A percentile compares a stretch with the other conserved stretches of the same genome.
These are phyloP conservation scores for Centruroides sculpturatus DNA, from an alignment of 1,140 invertebrate genomes.

Conservation along the genomic window DNA sequence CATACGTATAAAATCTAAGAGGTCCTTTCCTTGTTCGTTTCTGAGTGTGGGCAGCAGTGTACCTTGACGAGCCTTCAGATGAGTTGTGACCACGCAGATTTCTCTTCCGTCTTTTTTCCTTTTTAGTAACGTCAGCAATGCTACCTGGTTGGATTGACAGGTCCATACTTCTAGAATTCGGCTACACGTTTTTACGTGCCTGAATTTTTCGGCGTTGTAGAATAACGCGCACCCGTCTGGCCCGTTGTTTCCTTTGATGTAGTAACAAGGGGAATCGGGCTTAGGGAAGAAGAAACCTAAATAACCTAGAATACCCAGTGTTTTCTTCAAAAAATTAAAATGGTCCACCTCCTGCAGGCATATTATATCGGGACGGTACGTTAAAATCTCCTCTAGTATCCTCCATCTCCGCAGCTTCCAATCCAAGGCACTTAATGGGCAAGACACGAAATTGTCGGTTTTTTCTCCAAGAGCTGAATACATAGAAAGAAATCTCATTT, in stretches of 20 bases:
- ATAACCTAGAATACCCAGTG: constrained; percentile 48
- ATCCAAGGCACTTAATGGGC: constrained; percentile 50
- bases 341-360: constrained; percentile 58
- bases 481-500: too few species aligned
- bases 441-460: constrained; percentile 56
- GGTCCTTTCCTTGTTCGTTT: constrained; percentile 57
- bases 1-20: constrained; percentile 42
- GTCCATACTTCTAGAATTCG: constrained; percentile 51
- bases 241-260: constrained; percentile 53
- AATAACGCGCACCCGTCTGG: constrained; percentile 70
- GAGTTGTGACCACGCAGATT: constrained; percentile 55
- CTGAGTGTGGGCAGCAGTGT: constrained; percentile 49
- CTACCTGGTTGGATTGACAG: constrained; percentile 52
- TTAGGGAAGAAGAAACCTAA: constrained; percentile 56
- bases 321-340: constrained; percentile 48
- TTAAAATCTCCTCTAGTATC: constrained; percentile 55
- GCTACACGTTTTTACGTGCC: constrained; percentile 41
- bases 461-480: constrained; percentile 47
- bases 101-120: constrained; percentile 38
- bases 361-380: constrained; percentile 51
- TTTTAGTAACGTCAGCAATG: constrained; percentile 16
- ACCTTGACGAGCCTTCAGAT: constrained; percentile 58
- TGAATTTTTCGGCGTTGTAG: constrained; percentile 45
- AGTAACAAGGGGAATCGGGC: constrained; percentile 61
- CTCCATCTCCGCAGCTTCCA: constrained; percentile 50